Evolutionary conservation across 2,113 vertebrate species (phyloP), one percentile per base, ranked within the genome.

Genomic region (Malaclemys terrapin): DNA sequence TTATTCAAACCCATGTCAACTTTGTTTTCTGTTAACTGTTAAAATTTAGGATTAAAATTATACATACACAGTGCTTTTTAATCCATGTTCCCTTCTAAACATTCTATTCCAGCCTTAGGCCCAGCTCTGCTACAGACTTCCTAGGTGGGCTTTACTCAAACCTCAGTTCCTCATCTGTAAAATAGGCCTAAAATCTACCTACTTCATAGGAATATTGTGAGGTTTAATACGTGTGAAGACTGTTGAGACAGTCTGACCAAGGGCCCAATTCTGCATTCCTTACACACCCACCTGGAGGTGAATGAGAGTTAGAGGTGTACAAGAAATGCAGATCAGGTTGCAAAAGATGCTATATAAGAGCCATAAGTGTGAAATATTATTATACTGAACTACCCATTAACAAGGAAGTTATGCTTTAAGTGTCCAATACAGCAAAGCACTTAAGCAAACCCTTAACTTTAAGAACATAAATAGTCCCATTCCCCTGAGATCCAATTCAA

Each of bases 401-500:
- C 62, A n/a, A 17, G 14, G 29, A 75, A 45, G 31, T 10, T 72
- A 47, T 72, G 11, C 10, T 80, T 85, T n/a, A 29, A 45, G 54
- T 42, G 11, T 83, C 9, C 31, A 2, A 53, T 17, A 22, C 45
- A 47, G 62, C 31, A 29, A 78, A 47, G 14, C 2, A 0, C 3
- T 31, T 4, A 2, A 82, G 45, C 12, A 3, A 17, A 2, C 52
- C 19, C 3, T 2, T 3, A n/a, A 62, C 65, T 72, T 72, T 8
- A 38, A 38, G 75, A 25, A 47, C 24, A 25, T 45, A 56, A 42
- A 59, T 0, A 0, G 52, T 65, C 38, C 80, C 35, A 3, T 5
- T 0, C 0, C 13, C 84, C 59, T 38, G 20, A 6, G 13, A 49
- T 29, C 82, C 53, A 3, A 8, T 0, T 16, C 10, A 4, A 24